Percentiles rank a stretch among this genome's conserved stretches.
Conservation (phyloP, 2,113 vertebrate genomes). For the Oryzias javanicus region DNA sequence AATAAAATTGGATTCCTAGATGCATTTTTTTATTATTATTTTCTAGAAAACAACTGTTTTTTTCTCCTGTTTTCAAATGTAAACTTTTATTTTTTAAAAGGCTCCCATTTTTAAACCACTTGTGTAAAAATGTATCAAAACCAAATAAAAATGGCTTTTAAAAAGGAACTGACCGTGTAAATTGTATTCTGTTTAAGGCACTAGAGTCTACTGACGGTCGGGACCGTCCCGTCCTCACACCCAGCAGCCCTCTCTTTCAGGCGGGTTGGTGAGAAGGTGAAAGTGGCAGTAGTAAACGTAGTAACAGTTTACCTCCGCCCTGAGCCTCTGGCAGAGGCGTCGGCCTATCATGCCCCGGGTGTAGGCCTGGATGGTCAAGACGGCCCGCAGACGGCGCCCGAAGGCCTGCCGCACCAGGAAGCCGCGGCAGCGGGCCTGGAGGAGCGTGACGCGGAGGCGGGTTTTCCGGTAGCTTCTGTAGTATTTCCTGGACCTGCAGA, state of each 20-base stretch:
- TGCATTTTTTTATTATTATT: no score
- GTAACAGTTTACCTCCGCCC: constrained; percentile 83
- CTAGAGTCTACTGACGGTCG: neutral
- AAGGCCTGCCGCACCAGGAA: constrained; percentile 87
- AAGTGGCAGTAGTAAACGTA: constrained; percentile 58
- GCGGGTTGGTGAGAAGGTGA: neutral
- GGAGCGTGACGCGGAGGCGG: constrained; percentile 78
- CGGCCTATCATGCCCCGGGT: constrained; percentile 93
- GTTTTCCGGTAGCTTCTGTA: constrained; percentile 84
- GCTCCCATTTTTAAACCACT: no score
- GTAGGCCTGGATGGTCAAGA: constrained; percentile 91
- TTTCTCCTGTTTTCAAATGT: no score
- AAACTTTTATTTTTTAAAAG: no score
- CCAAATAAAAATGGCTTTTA: no score
- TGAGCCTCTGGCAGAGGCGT: constrained; percentile 86
- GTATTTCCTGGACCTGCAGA: constrained; percentile 86
- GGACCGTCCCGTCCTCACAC: constrained; percentile 19
- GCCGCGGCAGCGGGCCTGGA: constrained; percentile 88
- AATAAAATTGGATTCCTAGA: no score
- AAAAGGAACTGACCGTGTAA: no score
- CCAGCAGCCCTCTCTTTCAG: constrained; percentile 11
- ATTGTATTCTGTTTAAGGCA: no score
- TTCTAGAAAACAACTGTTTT: no score
- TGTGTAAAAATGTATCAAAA: no score
- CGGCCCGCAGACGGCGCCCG: constrained; percentile 87